Base-by-base conservation (phyloP, 2,797 vertebrate species). In the Telmatherina bonti region DNA sequence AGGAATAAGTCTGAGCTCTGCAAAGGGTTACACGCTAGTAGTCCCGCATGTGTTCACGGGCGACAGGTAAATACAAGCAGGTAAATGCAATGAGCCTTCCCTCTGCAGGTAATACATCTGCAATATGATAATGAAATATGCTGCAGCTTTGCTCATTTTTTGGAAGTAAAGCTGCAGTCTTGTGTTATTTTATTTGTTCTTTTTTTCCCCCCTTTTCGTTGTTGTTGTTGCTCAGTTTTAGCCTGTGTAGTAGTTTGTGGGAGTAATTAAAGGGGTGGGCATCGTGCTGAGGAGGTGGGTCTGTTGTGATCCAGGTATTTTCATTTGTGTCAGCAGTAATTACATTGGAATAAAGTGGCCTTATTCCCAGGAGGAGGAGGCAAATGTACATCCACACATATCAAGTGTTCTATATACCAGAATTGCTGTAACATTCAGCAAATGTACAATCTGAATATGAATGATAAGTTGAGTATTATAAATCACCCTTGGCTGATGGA, bases 31-130 rank as follows among this genome's bases (percentile, higher is more conserved):
- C 5, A 3, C 75, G 7, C 78, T 69, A 65, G 85, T 79, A 81
- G 81, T 57, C 79, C 67, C 80, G 72, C 87, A 88, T 88, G 82
- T 84, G 84, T 92, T 89, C 82, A 82, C 79, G 85, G 87, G 85
- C 85, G 85, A 91, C 90, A 76, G 89, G 91, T 89, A 89, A 91
- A 91, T 84, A 78, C 43, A 72, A 80, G 79, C 80, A 81, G 82
- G 85, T 88, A 78, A 89, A 79, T 59, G 74, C 82, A 80, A 76
- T 67, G 80, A 79, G 87, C 76, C 54, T 71, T 62, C 53, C 66
- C 79, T 74, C 79, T 10, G 33, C 62, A 35, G 70, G 83, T 69
- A 54, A 67, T 82, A 85, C 83, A 76, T 83, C 86, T 88, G 78
- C 88, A 80, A 76, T 82, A 57, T 85, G 70, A 57, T 62, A 26